Evolutionary conservation across 2,888 invertebrate species (phyloP), one percentile per base, ranked within the genome.

Genomic region (Xanthia togata): DNA sequence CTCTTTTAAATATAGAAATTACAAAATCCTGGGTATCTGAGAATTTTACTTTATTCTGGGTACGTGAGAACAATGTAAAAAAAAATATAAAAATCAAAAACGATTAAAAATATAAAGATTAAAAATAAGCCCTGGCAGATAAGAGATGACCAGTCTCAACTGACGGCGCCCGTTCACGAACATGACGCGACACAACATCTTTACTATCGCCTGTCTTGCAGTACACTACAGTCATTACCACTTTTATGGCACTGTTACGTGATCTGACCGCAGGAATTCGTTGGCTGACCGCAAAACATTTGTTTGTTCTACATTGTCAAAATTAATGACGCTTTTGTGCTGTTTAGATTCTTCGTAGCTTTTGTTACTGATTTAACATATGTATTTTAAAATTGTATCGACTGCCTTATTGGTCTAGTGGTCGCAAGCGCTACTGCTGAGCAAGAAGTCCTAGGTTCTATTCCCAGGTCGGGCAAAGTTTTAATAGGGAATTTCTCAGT

Each of bases 221-320:
- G 14, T 70, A 26, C 8, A 17, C 17, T 0, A 26, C 60, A 41
- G 35, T 1, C 11, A 1, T 67, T 12, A 26, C 1, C 2, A 26
- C n/a, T 50, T 1, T n/a, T 65, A 53, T 31, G 8, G 12, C 14
- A 31, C 4, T 9, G 38, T 72, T 44, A 73, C 20, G 23, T 44
- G 31, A 35, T 11, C 14, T 62, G 26, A 73, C 81, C 81, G n/a
- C 77, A 81, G 31, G n/a, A 50, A 67, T 73, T 57, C 6, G 17
- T 35, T 47, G 35, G 50, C 31, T 53, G 35, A 77, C 81, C 81
- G 41, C 81, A 70, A 77, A 57, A 26, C 4, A 14, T 47, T 60
- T 26, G 14, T 53, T 31, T 55, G 69, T 62, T 41, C 41, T 11
- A n/a, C 31, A 12, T 60, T 20, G 38, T 41, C 41, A 11, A 55